Evolutionary conservation across 2,113 vertebrate genomes (phyloP).

Genomic region (Heloderma charlesbogerti): DNA sequence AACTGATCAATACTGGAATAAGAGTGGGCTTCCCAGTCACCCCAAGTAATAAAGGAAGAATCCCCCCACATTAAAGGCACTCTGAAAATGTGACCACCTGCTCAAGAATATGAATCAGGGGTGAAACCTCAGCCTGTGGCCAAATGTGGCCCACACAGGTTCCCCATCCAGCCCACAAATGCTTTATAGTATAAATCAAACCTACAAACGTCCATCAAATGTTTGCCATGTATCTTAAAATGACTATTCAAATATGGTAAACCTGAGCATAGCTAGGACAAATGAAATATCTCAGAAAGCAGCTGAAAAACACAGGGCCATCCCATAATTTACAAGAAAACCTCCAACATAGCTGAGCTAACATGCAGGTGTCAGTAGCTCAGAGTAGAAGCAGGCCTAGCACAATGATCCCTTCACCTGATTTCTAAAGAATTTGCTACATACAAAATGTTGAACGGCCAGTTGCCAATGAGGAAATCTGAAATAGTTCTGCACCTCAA

Average conservation of each 20-base stretch:
- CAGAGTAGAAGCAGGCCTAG: not conserved
- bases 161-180: too few species aligned
- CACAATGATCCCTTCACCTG: not conserved
- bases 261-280: not conserved
- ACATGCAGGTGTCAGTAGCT: not conserved
- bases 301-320: not conserved
- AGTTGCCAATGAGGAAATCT: slow-evolving; percentile 9
- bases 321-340: not conserved
- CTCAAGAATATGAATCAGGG: not conserved
- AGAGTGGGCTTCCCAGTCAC: not conserved
- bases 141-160: too few species aligned
- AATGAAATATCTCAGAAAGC: not conserved
- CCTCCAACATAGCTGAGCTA: not conserved
- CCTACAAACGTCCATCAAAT: not conserved
- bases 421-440: not conserved
- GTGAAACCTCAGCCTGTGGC: too few species aligned
- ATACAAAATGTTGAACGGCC: not conserved
- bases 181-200: not conserved
- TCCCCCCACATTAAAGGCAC: not conserved
- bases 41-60: not conserved
- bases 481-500: not conserved
- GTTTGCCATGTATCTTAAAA: not conserved
- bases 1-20: not conserved
- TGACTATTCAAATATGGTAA: not conserved
- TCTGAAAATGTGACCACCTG: not conserved